These are phyloP conservation scores for Acipenser transmontanus DNA, from an alignment of 2,797 vertebrate species.

Conservation along the genomic window DNA sequence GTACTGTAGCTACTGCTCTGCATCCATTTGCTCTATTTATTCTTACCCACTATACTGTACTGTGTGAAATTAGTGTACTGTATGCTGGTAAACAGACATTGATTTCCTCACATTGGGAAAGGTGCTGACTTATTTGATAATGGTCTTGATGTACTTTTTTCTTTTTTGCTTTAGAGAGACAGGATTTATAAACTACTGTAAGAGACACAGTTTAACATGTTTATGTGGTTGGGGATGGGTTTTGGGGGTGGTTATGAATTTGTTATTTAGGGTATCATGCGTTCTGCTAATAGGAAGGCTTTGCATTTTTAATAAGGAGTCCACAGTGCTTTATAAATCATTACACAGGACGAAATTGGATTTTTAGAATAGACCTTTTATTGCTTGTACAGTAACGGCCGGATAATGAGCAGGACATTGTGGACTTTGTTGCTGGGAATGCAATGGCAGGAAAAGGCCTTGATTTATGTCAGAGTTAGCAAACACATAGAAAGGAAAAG, in stretches of 20 bases:
- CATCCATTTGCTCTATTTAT: slow-evolving; percentile 6
- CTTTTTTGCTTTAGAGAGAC: not conserved
- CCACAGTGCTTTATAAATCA: slow-evolving; percentile 59
- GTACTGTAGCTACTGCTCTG: slow-evolving; percentile 10
- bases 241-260: not conserved
- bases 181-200: not conserved
- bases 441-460: slow-evolving; percentile 36
- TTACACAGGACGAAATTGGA: slow-evolving; percentile 38
- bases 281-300: slow-evolving; percentile 28
- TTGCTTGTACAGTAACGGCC: slow-evolving; percentile 12
- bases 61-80: slow-evolving; percentile 24
- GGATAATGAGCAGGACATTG: slow-evolving; percentile 31
- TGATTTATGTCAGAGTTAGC: slow-evolving; percentile 47
- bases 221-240: not conserved
- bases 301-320: slow-evolving; percentile 65
- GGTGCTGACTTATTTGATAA: slow-evolving; percentile 21
- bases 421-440: slow-evolving; percentile 53
- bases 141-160: not conserved
- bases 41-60: slow-evolving; percentile 20
- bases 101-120: slow-evolving; percentile 16
- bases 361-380: slow-evolving; percentile 51
- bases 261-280: not conserved
- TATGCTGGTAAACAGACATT: slow-evolving; percentile 25
- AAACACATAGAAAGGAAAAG: slow-evolving; percentile 47
- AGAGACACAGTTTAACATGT: not conserved